Percentiles rank a stretch among this genome's conserved stretches.
phyloP scores from a whole-genome alignment of 1,140 invertebrate genomes.

The Laupala kohalensis region DNA sequence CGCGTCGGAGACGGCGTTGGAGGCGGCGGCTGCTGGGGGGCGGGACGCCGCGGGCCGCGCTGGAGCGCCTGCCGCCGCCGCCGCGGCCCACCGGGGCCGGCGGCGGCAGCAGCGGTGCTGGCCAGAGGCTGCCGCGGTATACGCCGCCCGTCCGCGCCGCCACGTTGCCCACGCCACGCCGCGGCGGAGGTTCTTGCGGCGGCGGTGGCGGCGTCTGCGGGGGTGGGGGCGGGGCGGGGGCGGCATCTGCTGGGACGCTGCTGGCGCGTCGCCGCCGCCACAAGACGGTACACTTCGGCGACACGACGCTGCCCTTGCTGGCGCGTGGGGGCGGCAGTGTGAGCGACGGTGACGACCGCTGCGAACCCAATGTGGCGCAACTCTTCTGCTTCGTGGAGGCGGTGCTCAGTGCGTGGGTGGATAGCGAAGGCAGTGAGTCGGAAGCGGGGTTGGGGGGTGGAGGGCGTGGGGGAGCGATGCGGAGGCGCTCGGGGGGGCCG shows the following conservation, averaged over 20 bases:
- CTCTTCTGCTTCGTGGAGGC: conserved; percentile 60
- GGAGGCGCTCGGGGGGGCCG: not conserved
- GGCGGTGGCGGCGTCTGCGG: not conserved
- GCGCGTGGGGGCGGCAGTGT: not conserved
- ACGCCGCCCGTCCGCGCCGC: no score
- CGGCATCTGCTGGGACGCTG: not conserved
- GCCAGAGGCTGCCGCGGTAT: not conserved
- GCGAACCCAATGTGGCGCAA: conserved; percentile 60
- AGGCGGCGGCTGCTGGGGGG: no score
- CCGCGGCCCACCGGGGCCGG: not conserved
- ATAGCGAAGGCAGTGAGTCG: conserved; percentile 1
- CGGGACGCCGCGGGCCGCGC: no score
- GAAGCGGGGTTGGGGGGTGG: not conserved
- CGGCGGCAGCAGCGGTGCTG: not conserved
- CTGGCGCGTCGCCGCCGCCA: conserved; percentile 37
- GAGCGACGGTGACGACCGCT: conserved; percentile 17
- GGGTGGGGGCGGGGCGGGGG: not conserved
- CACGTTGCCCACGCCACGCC: not conserved
- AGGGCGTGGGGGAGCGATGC: not conserved
- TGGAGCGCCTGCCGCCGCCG: not conserved
- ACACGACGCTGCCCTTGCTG: conserved; percentile 40
- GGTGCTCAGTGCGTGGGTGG: conserved; percentile 23
- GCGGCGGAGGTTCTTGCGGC: not conserved
- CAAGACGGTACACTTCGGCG: conserved; percentile 62
- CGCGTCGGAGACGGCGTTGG: not conserved